phyloP scores from a whole-genome alignment of 2,113 vertebrate genomes.

The Lycaon pictus region DNA sequence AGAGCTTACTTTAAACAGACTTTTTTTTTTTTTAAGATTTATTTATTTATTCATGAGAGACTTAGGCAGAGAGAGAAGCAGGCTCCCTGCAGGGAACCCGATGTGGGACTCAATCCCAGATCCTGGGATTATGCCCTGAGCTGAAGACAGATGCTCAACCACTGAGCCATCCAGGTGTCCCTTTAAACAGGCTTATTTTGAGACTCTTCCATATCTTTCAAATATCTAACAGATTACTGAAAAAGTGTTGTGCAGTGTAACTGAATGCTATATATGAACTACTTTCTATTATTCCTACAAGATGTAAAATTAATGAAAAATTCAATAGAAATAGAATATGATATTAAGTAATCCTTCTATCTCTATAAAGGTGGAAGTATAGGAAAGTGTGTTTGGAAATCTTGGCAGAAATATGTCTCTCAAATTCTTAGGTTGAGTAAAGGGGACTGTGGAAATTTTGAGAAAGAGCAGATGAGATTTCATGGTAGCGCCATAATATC shows the following conservation, averaged over 20 bases:
- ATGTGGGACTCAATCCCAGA: too few species aligned
- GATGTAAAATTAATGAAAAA: slow-evolving; percentile 86
- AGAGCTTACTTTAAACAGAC: background rate
- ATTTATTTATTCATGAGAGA: too few species aligned
- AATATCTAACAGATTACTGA: slow-evolving; percentile 69
- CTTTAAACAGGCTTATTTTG: slow-evolving; percentile 57
- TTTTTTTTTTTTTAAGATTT: background rate
- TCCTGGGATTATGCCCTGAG: too few species aligned
- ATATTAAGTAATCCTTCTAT: slow-evolving; percentile 70
- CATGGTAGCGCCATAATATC: background rate
- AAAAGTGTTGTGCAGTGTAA: slow-evolving; percentile 75
- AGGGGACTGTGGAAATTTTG: background rate
- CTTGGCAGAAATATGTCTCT: background rate
- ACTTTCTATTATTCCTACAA: slow-evolving; percentile 84
- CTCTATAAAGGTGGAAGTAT: slow-evolving; percentile 53
- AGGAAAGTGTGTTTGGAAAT: slow-evolving; percentile 60
- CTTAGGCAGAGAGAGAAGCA: too few species aligned
- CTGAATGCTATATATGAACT: slow-evolving; percentile 77
- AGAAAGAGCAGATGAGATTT: background rate
- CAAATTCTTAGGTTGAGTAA: background rate
- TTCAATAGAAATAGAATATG: slow-evolving; percentile 86
- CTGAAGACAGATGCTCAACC: too few species aligned
- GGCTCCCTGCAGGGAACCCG: too few species aligned
- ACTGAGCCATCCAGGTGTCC: too few species aligned
- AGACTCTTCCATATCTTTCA: slow-evolving; percentile 61